Conservation (phyloP, 2,888 invertebrate species). For the Sympetrum striolatum region DNA sequence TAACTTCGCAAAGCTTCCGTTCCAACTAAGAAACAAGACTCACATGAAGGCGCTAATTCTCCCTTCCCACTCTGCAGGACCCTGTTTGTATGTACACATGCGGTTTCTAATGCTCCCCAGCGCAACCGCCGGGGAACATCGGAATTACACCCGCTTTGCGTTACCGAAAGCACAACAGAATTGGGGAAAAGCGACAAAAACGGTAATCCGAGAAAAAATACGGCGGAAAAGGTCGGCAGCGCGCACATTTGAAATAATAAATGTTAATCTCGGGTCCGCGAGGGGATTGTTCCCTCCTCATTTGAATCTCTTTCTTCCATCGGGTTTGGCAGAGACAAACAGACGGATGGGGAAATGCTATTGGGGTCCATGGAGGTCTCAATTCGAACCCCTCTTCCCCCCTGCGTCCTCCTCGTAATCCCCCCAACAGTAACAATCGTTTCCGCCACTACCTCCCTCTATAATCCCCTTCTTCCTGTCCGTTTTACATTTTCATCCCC, state of each 20-base stretch:
- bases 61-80: background rate
- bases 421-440: background rate
- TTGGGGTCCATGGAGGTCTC: background rate
- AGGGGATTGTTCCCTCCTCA: background rate
- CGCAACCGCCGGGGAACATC: background rate
- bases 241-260: background rate
- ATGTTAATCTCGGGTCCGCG: background rate
- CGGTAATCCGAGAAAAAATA: background rate
- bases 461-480: background rate
- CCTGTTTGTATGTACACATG: background rate
- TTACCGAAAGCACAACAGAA: background rate
- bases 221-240: background rate
- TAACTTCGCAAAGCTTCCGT: too few species aligned
- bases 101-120: background rate
- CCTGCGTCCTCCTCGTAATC: background rate
- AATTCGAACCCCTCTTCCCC: background rate
- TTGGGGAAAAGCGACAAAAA: background rate
- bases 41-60: background rate
- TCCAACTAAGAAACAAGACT: too few species aligned
- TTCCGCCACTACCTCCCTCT: background rate
- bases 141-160: background rate
- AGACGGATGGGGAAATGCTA: background rate
- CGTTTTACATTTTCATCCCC: background rate
- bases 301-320: slow-evolving; percentile 15
- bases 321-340: background rate